Evolutionary conservation across 2,113 vertebrate genomes (phyloP).

Genomic region (Ancistrus triradiatus): DNA sequence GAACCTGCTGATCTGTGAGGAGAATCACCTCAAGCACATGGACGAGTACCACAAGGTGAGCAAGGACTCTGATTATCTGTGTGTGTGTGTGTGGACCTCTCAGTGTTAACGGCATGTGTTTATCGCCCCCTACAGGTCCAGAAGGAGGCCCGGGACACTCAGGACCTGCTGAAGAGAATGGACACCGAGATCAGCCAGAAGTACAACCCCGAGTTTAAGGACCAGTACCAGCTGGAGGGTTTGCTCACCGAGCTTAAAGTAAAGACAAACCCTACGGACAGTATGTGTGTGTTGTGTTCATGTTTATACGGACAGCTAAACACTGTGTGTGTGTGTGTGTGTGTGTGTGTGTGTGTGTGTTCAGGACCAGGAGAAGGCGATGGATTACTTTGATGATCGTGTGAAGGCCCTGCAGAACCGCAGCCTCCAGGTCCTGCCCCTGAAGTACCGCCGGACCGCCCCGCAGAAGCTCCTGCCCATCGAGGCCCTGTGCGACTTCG

Average conservation of each 20-base stretch:
- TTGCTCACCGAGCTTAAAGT: slow-evolving; percentile 84
- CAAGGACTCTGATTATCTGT: background rate
- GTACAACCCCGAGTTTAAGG: slow-evolving; percentile 92
- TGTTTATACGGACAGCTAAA: too few species aligned
- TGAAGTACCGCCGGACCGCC: slow-evolving; percentile 74
- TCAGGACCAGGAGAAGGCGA: slow-evolving; percentile 89
- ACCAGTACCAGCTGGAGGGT: slow-evolving; percentile 85
- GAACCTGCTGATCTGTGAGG: slow-evolving; percentile 96
- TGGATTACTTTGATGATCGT: slow-evolving; percentile 81
- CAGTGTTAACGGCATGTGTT: background rate
- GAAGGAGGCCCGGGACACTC: slow-evolving; percentile 83
- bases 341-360: slow-evolving; percentile 30
- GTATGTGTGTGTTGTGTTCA: background rate
- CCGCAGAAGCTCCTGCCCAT: slow-evolving; percentile 77
- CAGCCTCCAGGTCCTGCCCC: slow-evolving; percentile 81
- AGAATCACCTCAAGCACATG: slow-evolving; percentile 96
- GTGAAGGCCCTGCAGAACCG: slow-evolving; percentile 79
- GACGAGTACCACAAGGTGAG: slow-evolving; percentile 93
- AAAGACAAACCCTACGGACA: slow-evolving; percentile 51
- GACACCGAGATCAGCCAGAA: slow-evolving; percentile 87
- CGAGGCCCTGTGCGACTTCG: slow-evolving; percentile 90
- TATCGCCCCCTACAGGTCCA: slow-evolving; percentile 74
- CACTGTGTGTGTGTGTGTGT: slow-evolving; percentile 28
- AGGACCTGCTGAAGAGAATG: slow-evolving; percentile 84
- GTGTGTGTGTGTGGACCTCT: background rate